Percentiles rank a stretch among this genome's conserved stretches.
phyloP scores from a whole-genome alignment of 2,113 vertebrate genomes.

The Myodes glareolus region DNA sequence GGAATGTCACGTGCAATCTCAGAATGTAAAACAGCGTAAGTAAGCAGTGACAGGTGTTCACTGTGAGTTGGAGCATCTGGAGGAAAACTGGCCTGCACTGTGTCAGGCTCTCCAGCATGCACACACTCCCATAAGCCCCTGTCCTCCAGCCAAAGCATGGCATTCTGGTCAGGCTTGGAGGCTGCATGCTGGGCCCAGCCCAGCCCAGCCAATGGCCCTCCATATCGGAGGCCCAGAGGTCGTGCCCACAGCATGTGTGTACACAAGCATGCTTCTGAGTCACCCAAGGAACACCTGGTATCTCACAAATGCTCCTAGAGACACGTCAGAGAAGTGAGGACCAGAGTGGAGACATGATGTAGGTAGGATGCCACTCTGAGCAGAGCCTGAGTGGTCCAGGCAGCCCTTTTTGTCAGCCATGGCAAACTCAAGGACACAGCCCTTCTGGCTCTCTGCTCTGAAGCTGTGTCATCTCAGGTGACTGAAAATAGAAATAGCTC shows the following conservation, averaged over 20 bases:
- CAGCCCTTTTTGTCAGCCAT: neutral
- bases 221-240: neutral
- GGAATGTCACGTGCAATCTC: neutral
- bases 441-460: neutral
- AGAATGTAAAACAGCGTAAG: rapidly evolving
- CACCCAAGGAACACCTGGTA: neutral
- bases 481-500: neutral
- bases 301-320: neutral
- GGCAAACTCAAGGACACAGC: neutral
- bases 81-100: too few species aligned
- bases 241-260: rapidly evolving
- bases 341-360: neutral
- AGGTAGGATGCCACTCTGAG: neutral
- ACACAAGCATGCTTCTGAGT: rapidly evolving
- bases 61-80: neutral
- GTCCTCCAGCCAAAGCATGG: neutral
- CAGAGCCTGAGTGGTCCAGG: neutral
- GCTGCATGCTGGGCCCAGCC: neutral
- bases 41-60: neutral
- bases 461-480: neutral
- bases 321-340: neutral
- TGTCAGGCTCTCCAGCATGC: neutral
- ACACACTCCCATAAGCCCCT: neutral
- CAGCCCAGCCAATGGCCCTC: neutral
- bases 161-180: neutral